Conservation (phyloP, 2,888 invertebrate genomes). For the Athalia cordata region DNA sequence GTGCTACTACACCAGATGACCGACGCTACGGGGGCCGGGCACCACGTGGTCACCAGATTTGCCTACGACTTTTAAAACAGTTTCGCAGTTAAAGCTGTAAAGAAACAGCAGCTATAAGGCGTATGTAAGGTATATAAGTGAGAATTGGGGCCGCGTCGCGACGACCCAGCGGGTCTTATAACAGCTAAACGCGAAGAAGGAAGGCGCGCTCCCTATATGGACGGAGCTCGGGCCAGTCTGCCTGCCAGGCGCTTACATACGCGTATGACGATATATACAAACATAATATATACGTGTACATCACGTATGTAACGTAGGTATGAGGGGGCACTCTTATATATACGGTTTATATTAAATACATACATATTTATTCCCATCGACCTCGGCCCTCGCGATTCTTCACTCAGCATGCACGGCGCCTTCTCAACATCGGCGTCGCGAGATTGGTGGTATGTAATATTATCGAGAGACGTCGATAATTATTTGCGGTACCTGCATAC, state of each 20-base stretch:
- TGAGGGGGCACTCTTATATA: not conserved
- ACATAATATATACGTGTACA: constrained; percentile 11
- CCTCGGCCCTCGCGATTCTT: constrained; percentile 4
- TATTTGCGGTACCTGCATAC: no score
- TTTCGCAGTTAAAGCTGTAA: not conserved
- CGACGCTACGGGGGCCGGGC: not conserved
- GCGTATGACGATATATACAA: constrained; percentile 15
- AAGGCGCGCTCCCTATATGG: constrained; percentile 43
- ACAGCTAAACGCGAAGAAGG: constrained; percentile 22
- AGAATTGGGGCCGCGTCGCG: constrained; percentile 27
- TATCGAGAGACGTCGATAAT: no score
- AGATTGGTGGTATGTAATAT: no score
- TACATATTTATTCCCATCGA: not conserved
- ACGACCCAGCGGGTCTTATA: not conserved
- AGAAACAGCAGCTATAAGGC: no score
- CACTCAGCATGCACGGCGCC: no score
- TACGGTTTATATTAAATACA: not conserved
- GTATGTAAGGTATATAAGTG: not conserved
- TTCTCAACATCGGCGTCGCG: no score
- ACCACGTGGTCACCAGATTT: no score
- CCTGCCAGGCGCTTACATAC: not conserved
- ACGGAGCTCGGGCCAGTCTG: constrained; percentile 13
- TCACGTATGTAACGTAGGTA: not conserved
- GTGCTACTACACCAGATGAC: constrained; percentile 14
- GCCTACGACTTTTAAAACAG: not conserved